These are phyloP conservation scores for Diachrysia chrysitis DNA, from an alignment of 2,888 invertebrate species.

Conservation along the genomic window DNA sequence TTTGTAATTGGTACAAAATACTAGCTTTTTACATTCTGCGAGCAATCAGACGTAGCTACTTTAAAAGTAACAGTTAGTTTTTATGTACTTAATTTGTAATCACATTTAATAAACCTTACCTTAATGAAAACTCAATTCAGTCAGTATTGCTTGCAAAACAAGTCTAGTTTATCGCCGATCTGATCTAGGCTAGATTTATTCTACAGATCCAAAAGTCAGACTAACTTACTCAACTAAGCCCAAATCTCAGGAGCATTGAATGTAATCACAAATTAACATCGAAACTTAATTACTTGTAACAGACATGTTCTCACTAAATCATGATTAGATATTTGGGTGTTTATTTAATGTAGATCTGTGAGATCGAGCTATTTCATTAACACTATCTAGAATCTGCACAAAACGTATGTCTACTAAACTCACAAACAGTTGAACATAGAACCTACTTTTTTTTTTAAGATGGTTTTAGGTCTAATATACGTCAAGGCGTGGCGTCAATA, in stretches of 20 bases:
- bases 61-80: too few species aligned
- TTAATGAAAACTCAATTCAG: too few species aligned
- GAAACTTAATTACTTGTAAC: conserved; percentile 2
- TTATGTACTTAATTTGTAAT: too few species aligned
- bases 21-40: too few species aligned
- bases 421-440: too few species aligned
- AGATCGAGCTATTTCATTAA: not conserved
- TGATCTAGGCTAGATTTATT: not conserved
- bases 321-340: not conserved
- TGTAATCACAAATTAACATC: not conserved
- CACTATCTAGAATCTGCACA: not conserved
- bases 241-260: not conserved
- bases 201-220: not conserved
- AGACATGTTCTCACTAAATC: not conserved
- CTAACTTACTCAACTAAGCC: not conserved
- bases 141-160: not conserved
- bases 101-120: too few species aligned
- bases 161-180: not conserved
- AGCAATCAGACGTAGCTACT: too few species aligned
- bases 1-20: too few species aligned
- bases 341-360: not conserved
- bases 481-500: too few species aligned
- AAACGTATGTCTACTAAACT: too few species aligned
- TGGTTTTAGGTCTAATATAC: too few species aligned
- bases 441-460: too few species aligned